phyloP scores from a whole-genome alignment of 2,888 invertebrate species.

The Macrosiphum euphorbiae region DNA sequence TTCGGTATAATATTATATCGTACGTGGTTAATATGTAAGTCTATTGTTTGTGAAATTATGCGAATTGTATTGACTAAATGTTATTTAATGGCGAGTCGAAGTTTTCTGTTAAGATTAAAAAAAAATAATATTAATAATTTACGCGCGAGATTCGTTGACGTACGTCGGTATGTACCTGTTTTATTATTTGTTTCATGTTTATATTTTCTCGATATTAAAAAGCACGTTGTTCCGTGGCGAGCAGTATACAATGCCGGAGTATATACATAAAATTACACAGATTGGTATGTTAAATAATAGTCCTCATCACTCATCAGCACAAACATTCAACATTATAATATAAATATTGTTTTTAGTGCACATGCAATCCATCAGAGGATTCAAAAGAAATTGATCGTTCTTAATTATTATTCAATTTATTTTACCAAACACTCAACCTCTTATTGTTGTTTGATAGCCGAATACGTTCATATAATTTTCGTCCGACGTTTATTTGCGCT shows the following conservation, averaged over 20 bases:
- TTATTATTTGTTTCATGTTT: background rate
- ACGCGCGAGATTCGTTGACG: background rate
- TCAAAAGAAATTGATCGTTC: background rate
- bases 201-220: background rate
- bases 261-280: background rate
- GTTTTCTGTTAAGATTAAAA: background rate
- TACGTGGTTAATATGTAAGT: background rate
- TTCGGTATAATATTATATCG: background rate
- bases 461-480: background rate
- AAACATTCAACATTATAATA: background rate
- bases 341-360: background rate
- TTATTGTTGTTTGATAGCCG: background rate
- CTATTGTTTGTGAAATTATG: background rate
- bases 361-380: background rate
- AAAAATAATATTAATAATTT: background rate
- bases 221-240: background rate
- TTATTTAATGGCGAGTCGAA: background rate
- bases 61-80: background rate
- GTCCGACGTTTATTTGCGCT: background rate
- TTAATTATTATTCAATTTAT: background rate
- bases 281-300: background rate
- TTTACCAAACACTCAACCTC: background rate
- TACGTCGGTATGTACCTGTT: background rate
- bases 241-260: background rate
- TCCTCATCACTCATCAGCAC: background rate